Percentiles rank a stretch among this genome's conserved stretches.
phyloP scores from a whole-genome alignment of 2,797 vertebrate species.

The Semotilus atromaculatus region DNA sequence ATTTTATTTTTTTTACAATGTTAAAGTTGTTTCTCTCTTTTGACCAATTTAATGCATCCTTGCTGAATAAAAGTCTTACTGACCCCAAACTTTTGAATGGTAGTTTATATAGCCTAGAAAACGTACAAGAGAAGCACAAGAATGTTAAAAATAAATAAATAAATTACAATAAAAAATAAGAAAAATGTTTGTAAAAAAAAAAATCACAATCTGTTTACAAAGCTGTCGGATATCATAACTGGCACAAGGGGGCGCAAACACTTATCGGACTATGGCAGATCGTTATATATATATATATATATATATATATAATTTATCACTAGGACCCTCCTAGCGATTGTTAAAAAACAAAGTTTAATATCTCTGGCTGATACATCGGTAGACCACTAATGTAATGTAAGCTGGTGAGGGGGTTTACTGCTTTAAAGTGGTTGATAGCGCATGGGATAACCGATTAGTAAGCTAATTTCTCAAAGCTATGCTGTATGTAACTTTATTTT shows the following conservation, averaged over 20 bases:
- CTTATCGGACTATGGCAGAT: not conserved
- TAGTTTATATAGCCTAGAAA: not conserved
- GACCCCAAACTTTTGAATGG: not conserved
- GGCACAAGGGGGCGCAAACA: conserved; percentile 8
- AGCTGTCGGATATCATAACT: not conserved
- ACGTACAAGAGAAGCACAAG: not conserved
- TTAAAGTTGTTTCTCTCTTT: not conserved
- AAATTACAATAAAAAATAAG: not conserved
- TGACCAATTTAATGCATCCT: too few relatives aligned
- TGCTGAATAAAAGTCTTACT: not conserved
- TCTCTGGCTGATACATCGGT: not conserved
- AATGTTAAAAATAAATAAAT: not conserved
- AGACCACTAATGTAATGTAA: conserved; percentile 21
- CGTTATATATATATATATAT: not conserved
- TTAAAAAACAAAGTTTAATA: not conserved
- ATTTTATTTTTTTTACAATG: not conserved
- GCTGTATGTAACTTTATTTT: not conserved
- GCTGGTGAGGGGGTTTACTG: conserved; percentile 46
- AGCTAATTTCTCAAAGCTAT: conserved; percentile 7
- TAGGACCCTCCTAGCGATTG: not conserved
- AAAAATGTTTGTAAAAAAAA: not conserved
- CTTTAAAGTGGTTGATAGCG: not conserved
- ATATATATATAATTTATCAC: not conserved
- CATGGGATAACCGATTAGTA: conserved; percentile 33
- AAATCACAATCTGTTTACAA: not conserved